Evolutionary conservation across 2,888 invertebrate genomes (phyloP).

Genomic region (Spilarctia lutea): DNA sequence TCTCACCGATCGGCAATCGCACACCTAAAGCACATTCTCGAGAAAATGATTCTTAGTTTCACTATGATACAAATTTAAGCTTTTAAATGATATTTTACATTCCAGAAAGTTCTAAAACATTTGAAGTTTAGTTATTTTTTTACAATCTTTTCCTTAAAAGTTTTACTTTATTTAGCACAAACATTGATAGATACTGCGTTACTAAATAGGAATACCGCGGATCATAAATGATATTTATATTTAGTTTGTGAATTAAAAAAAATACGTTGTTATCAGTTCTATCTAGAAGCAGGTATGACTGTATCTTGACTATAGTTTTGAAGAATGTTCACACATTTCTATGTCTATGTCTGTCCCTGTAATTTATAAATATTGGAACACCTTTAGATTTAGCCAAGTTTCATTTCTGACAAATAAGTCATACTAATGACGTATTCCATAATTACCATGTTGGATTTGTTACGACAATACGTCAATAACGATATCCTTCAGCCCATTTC

Average conservation of each 20-base stretch:
- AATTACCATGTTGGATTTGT: background rate
- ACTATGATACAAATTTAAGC: background rate
- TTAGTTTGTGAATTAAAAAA: background rate
- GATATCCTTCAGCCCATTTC: background rate
- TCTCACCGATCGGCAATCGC: slow-evolving; percentile 31
- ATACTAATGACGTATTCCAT: background rate
- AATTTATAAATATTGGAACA: background rate
- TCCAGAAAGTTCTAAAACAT: too few relatives aligned
- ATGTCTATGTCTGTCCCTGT: background rate
- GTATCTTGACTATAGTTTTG: background rate
- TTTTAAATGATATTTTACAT: background rate
- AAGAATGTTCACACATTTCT: background rate
- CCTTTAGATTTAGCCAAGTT: background rate
- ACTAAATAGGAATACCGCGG: background rate
- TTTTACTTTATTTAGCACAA: background rate
- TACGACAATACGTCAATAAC: background rate
- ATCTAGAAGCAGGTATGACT: background rate
- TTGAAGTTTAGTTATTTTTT: too few relatives aligned
- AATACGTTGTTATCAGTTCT: background rate
- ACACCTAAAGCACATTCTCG: slow-evolving; percentile 36
- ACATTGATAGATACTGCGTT: background rate
- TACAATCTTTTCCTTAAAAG: too few relatives aligned
- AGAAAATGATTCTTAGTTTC: background rate
- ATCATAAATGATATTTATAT: background rate
- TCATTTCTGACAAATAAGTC: background rate